These are phyloP conservation scores for Chydorus sphaericus DNA, from an alignment of 2,888 invertebrate genomes.

Conservation along the genomic window DNA sequence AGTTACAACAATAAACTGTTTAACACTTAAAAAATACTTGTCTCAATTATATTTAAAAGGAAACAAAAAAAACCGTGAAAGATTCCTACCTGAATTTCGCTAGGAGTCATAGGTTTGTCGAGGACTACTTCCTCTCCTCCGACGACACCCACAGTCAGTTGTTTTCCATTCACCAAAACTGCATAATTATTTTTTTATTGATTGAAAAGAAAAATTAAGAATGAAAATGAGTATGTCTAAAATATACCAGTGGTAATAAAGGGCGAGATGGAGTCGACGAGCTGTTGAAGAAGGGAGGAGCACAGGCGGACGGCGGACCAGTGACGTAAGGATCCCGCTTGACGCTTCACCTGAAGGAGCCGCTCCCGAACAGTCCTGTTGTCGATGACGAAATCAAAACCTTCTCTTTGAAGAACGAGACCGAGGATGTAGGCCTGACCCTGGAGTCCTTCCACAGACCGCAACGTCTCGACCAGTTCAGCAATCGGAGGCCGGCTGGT, in stretches of 20 bases:
- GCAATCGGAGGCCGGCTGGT: constrained; percentile 24
- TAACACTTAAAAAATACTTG: too few relatives aligned
- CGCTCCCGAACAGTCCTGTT: constrained; percentile 43
- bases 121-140: constrained; percentile 91
- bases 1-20: too few relatives aligned
- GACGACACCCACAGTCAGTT: constrained; percentile 84
- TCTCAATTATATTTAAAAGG: too few relatives aligned
- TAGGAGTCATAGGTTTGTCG: constrained; percentile 93
- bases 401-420: constrained; percentile 63
- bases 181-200: too few relatives aligned
- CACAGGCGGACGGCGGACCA: constrained; percentile 92
- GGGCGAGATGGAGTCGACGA: constrained; percentile 95
- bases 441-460: constrained; percentile 53
- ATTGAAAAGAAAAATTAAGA: background rate
- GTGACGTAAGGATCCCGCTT: constrained; percentile 69
- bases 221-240: background rate
- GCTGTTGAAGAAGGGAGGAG: constrained; percentile 80
- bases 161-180: constrained; percentile 89
- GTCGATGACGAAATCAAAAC: constrained; percentile 57
- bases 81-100: constrained; percentile 57
- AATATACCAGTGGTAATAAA: constrained; percentile 81
- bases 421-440: constrained; percentile 72
- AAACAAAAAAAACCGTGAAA: background rate
- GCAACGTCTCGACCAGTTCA: constrained; percentile 58
- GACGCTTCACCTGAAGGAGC: constrained; percentile 55